Evolutionary conservation across 2,113 vertebrate genomes (phyloP).

Genomic region (Apteryx mantelli): DNA sequence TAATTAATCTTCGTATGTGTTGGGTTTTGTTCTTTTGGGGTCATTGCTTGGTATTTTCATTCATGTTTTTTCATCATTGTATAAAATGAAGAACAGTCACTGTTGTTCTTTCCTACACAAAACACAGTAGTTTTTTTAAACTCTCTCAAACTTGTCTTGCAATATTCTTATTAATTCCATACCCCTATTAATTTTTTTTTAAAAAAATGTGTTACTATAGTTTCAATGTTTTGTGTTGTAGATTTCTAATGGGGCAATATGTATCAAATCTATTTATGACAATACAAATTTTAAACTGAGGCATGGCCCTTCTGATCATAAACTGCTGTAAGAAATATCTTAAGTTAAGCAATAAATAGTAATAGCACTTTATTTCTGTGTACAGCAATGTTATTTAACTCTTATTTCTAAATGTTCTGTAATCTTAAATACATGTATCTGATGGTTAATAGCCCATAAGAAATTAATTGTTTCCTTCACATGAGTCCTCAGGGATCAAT

Average conservation of each 20-base stretch:
- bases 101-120: not conserved
- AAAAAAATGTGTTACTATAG: not conserved
- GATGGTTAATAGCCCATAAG: not conserved
- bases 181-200: not conserved
- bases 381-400: not conserved
- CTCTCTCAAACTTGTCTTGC: not conserved
- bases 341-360: not conserved
- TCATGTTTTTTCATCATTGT: not conserved
- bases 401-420: not conserved
- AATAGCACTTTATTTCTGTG: not conserved
- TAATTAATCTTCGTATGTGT: not conserved
- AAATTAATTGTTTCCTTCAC: not conserved
- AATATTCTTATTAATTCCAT: not conserved
- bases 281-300: not conserved
- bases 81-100: not conserved
- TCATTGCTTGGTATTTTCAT: not conserved
- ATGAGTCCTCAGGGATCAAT: not conserved
- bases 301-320: not conserved
- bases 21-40: not conserved
- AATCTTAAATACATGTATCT: not conserved
- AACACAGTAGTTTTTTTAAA: not conserved
- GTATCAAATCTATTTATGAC: not conserved
- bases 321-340: not conserved
- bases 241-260: not conserved
- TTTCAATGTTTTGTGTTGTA: not conserved